Base-by-base conservation (phyloP, 2,888 invertebrate genomes). In the Tuberolachnus salignus region DNA sequence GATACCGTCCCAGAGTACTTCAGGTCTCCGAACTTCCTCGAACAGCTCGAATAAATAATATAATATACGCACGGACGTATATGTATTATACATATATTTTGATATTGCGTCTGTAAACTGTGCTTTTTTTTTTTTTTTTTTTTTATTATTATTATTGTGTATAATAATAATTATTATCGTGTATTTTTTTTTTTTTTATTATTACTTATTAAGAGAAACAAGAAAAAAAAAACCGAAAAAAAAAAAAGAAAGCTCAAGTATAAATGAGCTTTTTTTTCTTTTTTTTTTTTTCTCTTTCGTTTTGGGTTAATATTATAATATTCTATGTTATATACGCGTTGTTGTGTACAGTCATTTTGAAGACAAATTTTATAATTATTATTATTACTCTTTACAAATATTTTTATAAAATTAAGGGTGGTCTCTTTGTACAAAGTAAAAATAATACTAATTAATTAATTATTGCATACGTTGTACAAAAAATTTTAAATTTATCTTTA, bases 1-100 rank as follows among this genome's bases (percentile, higher is more conserved):
- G 98, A 98, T 88, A 93, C 94, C 82, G 95, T 99, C 85, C 99
- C 99, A 83, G 99, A 99, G 87, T 98, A 97, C 89, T 99, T 99
- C 91, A 99, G 99, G 88, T 95, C 97, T 85, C 97, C 98, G 83
- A 97, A 98, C 89, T 99, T 99, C 90, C 92, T 99, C 88, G 98
- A 98, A 87, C 97, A 97, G 87, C 91, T 99, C 85, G 97, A 97
- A 91, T 97, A 91, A 89, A 84, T 80, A 71, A 80, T 82, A 78
- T 81, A 82, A 67, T 34, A 51, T 51, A 46, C 26, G 13, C 21
- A 46, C 14, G 14, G 8, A 13, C 10, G 14, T 42, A 55, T 44
- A 67, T 55, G 14, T 34, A 34, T 34, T 34, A 34, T 34, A 34
- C 44, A 19, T 46, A 34, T 59, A 78, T 61, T 73, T 49, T 26